Evolutionary conservation across 2,113 vertebrate genomes (phyloP).

Genomic region (Aepyceros melampus): DNA sequence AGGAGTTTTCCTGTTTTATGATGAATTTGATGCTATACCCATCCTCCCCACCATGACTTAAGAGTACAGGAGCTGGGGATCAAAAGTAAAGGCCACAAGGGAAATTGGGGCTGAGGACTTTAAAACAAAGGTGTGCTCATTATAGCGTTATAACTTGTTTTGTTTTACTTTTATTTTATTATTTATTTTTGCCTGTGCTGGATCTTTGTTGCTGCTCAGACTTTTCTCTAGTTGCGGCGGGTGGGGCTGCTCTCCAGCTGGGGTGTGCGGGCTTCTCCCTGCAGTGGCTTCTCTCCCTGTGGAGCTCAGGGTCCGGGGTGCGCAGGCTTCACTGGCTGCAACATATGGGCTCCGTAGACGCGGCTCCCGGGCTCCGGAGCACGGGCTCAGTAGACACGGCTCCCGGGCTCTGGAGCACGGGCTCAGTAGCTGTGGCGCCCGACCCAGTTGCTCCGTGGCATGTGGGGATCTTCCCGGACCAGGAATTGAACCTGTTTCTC

Average conservation of each 20-base stretch:
- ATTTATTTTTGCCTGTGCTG: background rate
- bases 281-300: background rate
- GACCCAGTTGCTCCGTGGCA: background rate
- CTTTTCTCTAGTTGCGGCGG: fast-evolving
- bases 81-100: background rate
- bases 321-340: background rate
- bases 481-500: background rate
- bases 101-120: too few relatives aligned
- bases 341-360: fast-evolving
- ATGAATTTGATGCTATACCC: background rate
- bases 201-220: background rate
- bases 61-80: too few relatives aligned
- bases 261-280: background rate
- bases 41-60: background rate
- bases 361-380: background rate
- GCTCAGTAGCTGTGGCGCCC: fast-evolving
- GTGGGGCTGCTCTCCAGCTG: background rate
- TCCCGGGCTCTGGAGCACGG: background rate
- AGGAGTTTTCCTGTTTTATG: background rate
- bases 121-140: background rate
- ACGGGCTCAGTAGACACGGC: fast-evolving
- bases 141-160: too few relatives aligned
- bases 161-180: background rate
- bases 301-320: fast-evolving
- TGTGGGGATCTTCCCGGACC: background rate